Evolutionary conservation across 2,113 vertebrate species (phyloP), one percentile per base, ranked within the genome.

Genomic region (Hippolais icterina): DNA sequence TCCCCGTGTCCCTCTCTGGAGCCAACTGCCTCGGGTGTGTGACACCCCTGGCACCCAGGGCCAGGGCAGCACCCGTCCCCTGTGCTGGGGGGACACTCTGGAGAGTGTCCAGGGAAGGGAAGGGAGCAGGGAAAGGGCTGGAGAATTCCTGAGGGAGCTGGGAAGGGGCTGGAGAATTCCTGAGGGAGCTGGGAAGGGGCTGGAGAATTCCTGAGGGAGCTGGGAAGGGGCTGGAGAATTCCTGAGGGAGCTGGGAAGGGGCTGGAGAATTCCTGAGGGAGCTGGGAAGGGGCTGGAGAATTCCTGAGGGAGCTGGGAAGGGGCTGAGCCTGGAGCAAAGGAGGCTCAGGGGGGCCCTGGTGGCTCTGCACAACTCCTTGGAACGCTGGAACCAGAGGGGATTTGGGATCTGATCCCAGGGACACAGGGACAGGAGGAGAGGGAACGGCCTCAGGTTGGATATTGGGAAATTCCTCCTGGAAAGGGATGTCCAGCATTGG

Each of bases 401-500:
- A 27, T 27, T 31, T 12, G 52, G 52, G 52, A 11, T 53, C 10
- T 53, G 16, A 8, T 53, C 52, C 50, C 29, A 54, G 29, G 52
- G 52, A 11, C 9, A 53, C 17, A 54, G 49, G 22, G 46, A 50
- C 72, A 75, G 72, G 42, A 76, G n/a, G 20, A 74, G 53, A 60
- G 56, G 72, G 44, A 49, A 50, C 5, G 4, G 28, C n/a, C 44
- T 77, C 44, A 24, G 21, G 24, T 25, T 27, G 49, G 54, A 29
- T 2, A 5, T 11, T 52, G 52, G 17, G 12, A 24, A 25, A 21
- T 50, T 3, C 12, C 19, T 2, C 21, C 0, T 54, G 52, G 52
- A 18, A 53, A 11, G 10, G 52, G 52, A 22, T 21, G 47, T 15
- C 42, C 42, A 42, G 42, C 42, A 42, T 42, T 42, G 42, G 42